Base-by-base conservation (phyloP, 2,888 invertebrate genomes). In the Tridacna gigas region DNA sequence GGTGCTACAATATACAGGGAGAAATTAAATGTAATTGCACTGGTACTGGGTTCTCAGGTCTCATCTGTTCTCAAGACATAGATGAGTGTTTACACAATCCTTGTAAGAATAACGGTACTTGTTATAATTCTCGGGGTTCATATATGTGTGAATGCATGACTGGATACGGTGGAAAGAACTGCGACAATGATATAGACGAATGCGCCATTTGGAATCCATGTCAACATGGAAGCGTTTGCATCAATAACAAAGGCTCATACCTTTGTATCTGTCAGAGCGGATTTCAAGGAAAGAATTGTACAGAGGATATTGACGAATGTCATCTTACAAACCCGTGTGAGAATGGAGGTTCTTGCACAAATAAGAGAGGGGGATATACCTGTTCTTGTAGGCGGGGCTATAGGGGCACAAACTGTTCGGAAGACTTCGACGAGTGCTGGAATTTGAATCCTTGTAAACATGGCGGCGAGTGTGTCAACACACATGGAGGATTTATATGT, bases 321-420 rank as follows among this genome's bases (percentile, higher is more conserved):
- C 9, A 5, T 22, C 7, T 20, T 47, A 7, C 28, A 15, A 18
- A 69, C 0, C 69, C 69, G 12, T 69, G 69, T 45, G 9, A 69
- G 45, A 37, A 69, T 47, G 37, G 37, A 7, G 69, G 69, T 0
- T 13, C 9, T 12, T 69, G 69, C 20, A 45, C 12, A 13, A 69
- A 45, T 28, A 45, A 11, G 1, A 13, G 18, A 13, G 76, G 76
- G 0, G 71, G 71, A 20, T 79, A 45, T 15, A 47, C 25, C 18
- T 83, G 82, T 56, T 28, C 37, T 5, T 83, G 82, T 65, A 47
- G 0, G 12, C 45, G 67, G 13, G 78, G 75, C 5, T 82, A 48
- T 61, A 48, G 18, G 28, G 82, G 82, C 0, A 37, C 12, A 0
- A 56, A 18, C 22, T 82, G 82, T 63, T 60, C 67, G 63, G 48